Base-by-base conservation (phyloP, 1,140 invertebrate genomes). In the Zophobas atratus region DNA sequence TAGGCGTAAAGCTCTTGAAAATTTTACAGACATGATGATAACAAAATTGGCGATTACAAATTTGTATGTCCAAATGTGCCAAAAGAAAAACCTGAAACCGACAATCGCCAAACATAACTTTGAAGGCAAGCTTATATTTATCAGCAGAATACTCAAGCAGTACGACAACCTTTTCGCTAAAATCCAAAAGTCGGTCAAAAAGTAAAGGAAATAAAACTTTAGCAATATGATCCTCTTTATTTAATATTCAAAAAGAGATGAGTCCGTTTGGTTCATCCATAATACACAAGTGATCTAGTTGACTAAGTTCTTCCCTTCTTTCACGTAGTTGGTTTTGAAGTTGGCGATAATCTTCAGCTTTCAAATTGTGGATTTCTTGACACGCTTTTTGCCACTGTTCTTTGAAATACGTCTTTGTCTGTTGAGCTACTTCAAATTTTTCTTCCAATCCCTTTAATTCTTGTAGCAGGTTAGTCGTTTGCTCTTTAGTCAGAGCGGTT, bases 401-500 rank as follows among this genome's bases (percentile, higher is more conserved):
- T 83, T 90, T 90, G 70, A 89, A 91, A 81, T 88, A 90, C 6
- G 84, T 77, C 84, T 89, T 90, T 6, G 84, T 87, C 8, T 87
- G 86, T 48, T 88, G 84, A 2, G 86, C 84, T 2, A 67, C 85
- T 51, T 85, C 81, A 43, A 89, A 87, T 83, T 89, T 89, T 80
- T 89, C 84, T 80, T 90, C 88, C 48, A 90, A 83, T 56, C 74
- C 81, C 83, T 87, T 87, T 4, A 90, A 75, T 46, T 90, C 86
- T 70, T 88, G 85, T 20, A 89, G 74, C 1, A 90, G 83, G 33
- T 81, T 85, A 1, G 85, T 80, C 2, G 88, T 87, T 84, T 90
- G 88, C 77, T 88, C 85, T 55, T 87, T 86, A 0, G 87, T 86
- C 56, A 88, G 77, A 1, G 84, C 84, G 8, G 82, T 84, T 82